Conservation (phyloP, 2,797 vertebrate species). For the Serranus cabrilla region DNA sequence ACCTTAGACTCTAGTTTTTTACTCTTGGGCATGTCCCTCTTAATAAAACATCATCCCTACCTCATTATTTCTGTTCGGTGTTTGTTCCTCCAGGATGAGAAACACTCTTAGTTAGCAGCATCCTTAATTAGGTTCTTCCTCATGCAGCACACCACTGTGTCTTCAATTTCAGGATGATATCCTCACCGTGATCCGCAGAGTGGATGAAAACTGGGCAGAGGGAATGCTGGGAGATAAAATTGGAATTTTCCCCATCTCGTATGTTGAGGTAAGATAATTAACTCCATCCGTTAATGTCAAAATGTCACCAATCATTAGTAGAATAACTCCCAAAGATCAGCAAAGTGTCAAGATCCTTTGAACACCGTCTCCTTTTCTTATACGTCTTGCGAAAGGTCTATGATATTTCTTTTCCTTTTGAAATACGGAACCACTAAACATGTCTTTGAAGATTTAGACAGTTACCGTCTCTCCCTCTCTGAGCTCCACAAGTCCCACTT, state of each 20-base stretch:
- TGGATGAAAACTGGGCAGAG: conserved; percentile 99
- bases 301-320: conserved; percentile 15
- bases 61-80: conserved; percentile 52
- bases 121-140: conserved; percentile 46
- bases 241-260: conserved; percentile 99
- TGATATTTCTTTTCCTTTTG: conserved; percentile 27
- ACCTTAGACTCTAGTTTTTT: conserved; percentile 13
- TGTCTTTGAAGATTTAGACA: conserved; percentile 63
- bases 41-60: conserved; percentile 47
- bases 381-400: conserved; percentile 17
- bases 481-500: conserved; percentile 40
- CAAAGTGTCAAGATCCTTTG: conserved; percentile 5
- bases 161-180: conserved; percentile 91
- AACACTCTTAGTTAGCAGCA: conserved; percentile 44
- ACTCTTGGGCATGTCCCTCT: conserved; percentile 23
- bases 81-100: conserved; percentile 49
- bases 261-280: conserved; percentile 93
- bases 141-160: conserved; percentile 17
- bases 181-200: conserved; percentile 97
- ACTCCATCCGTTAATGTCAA: not conserved
- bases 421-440: conserved; percentile 46
- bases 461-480: conserved; percentile 16
- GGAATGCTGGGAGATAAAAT: conserved; percentile 99
- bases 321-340: conserved; percentile 24
- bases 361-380: conserved; percentile 10